Percentiles rank a stretch among this genome's conserved stretches.
Conservation (phyloP, 2,113 vertebrate genomes). For the Tursiops truncatus region DNA sequence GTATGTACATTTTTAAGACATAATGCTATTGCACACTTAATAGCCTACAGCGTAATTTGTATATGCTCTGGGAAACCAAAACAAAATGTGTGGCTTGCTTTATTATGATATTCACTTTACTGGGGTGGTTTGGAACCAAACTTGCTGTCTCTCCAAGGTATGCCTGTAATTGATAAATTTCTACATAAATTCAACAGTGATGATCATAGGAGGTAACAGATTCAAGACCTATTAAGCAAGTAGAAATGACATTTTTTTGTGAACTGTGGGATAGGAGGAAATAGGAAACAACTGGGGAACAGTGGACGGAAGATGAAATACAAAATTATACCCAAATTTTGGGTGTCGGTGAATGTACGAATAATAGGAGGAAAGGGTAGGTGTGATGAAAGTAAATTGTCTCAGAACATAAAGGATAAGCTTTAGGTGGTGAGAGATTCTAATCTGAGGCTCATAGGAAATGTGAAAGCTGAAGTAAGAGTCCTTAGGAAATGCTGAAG, state of each 20-base stretch:
- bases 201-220: neutral
- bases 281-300: accelerated
- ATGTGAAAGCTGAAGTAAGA: neutral
- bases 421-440: neutral
- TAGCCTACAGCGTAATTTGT: neutral
- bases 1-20: neutral
- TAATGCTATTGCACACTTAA: neutral
- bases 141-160: neutral
- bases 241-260: neutral
- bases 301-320: neutral
- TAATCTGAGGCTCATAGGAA: neutral
- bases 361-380: neutral
- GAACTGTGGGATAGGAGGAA: neutral
- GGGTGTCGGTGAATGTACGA: neutral
- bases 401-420: neutral
- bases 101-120: neutral
- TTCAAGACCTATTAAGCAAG: neutral
- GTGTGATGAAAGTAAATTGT: neutral
- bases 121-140: neutral
- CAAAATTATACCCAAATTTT: neutral
- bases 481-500: neutral
- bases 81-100: neutral
- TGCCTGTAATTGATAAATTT: neutral
- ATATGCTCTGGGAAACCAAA: neutral
- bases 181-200: neutral